These are phyloP conservation scores for Bos indicus DNA, from an alignment of 2,113 vertebrate genomes.

Conservation along the genomic window DNA sequence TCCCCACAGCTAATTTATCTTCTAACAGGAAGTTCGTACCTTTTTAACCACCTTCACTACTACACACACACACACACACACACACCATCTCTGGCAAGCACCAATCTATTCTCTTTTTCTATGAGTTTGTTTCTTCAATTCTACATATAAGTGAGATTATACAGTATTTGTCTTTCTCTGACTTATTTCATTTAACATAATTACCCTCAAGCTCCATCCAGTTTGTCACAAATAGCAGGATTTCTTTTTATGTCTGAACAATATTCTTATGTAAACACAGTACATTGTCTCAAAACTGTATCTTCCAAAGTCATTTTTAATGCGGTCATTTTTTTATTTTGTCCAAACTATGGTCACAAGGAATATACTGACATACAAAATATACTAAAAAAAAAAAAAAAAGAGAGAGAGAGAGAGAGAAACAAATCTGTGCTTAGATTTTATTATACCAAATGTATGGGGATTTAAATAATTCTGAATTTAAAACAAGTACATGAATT, in stretches of 20 bases:
- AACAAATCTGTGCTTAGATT: not conserved
- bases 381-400: not conserved
- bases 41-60: not conserved
- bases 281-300: not conserved
- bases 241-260: not conserved
- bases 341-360: not conserved
- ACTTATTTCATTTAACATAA: not conserved
- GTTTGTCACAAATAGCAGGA: not conserved
- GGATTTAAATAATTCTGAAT: not conserved
- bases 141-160: not conserved
- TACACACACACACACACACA: fast-evolving
- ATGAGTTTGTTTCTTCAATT: not conserved
- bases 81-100: not conserved
- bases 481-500: not conserved
- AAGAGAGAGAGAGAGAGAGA: not conserved
- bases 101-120: not conserved
- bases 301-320: not conserved
- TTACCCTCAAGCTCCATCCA: not conserved
- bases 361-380: not conserved
- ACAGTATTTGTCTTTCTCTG: not conserved
- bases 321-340: not conserved
- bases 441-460: not conserved
- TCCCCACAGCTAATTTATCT: not conserved
- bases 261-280: not conserved
- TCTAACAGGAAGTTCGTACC: not conserved